phyloP scores from a whole-genome alignment of 2,113 vertebrate genomes.

The Salminus brasiliensis region DNA sequence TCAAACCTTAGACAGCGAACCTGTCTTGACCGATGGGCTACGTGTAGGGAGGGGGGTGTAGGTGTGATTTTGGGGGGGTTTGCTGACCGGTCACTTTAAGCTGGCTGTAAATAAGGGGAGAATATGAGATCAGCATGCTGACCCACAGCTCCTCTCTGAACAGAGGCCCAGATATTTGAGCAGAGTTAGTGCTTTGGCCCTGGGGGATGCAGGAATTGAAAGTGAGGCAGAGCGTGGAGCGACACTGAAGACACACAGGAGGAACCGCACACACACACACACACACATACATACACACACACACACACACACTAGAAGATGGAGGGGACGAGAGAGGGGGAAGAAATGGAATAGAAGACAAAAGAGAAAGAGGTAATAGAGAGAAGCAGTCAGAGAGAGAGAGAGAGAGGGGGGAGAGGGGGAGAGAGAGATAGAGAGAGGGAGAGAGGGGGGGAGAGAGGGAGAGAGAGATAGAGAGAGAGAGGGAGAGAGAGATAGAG shows the following conservation, averaged over 20 bases:
- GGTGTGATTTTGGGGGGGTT: no score
- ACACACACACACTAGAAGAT: no score
- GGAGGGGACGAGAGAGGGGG: not conserved
- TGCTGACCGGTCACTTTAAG: not conserved
- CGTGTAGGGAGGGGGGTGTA: not conserved
- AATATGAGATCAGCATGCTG: not conserved
- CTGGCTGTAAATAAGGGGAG: not conserved
- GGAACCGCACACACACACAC: no score
- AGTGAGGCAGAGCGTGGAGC: not conserved
- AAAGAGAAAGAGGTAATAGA: slow-evolving; percentile 5
- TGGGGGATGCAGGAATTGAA: not conserved
- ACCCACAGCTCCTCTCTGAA: not conserved
- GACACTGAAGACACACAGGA: not conserved
- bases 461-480: not conserved
- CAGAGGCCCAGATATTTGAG: not conserved
- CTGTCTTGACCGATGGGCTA: no score
- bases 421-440: not conserved
- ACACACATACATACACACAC: no score
- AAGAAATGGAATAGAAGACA: no score
- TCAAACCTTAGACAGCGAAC: no score
- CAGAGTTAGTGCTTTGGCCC: not conserved
- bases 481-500: slow-evolving; percentile 25
- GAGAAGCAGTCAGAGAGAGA: slow-evolving; percentile 19
- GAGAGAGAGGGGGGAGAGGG: slow-evolving; percentile 42
- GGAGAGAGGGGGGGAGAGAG: not conserved